A percentile compares a stretch with the other conserved stretches of the same genome.
phyloP scores from a whole-genome alignment of 2,888 invertebrate genomes.

The Automeris io region DNA sequence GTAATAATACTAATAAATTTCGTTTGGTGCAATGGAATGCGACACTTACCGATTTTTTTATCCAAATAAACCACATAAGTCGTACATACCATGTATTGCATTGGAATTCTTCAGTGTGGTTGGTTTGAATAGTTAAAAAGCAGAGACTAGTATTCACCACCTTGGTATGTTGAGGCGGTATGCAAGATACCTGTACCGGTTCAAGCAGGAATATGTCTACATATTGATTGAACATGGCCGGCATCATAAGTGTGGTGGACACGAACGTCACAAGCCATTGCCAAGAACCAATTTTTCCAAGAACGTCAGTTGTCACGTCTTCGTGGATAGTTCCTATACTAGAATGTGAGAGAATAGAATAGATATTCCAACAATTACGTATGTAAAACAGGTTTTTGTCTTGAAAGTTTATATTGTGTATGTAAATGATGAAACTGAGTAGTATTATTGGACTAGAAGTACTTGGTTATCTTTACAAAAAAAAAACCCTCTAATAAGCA shows the following conservation, averaged over 20 bases:
- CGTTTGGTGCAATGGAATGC: no score
- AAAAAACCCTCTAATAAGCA: no score
- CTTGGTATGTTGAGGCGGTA: constrained; percentile 27
- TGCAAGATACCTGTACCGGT: constrained; percentile 37
- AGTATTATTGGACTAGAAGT: no score
- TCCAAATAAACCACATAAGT: constrained; percentile 51
- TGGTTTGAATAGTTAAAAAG: constrained; percentile 25
- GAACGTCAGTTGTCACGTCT: constrained; percentile 62
- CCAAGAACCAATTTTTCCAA: constrained; percentile 60
- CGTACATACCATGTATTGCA: constrained; percentile 52
- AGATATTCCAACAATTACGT: no score
- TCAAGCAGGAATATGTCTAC: constrained; percentile 52
- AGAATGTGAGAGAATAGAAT: constrained; percentile 20
- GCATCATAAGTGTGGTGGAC: constrained; percentile 38
- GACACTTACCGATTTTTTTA: constrained; percentile 49
- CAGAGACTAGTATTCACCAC: constrained; percentile 44
- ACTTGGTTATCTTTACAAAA: no score
- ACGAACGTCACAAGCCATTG: constrained; percentile 59
- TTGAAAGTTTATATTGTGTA: no score
- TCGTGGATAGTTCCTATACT: constrained; percentile 64
- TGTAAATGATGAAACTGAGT: no score
- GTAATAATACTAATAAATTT: no score
- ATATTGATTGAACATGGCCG: constrained; percentile 49
- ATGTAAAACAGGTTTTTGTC: no score
- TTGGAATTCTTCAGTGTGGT: constrained; percentile 31